Evolutionary conservation across 2,113 vertebrate genomes (phyloP), one percentile per base, ranked within the genome.

Genomic region (Caracal caracal): DNA sequence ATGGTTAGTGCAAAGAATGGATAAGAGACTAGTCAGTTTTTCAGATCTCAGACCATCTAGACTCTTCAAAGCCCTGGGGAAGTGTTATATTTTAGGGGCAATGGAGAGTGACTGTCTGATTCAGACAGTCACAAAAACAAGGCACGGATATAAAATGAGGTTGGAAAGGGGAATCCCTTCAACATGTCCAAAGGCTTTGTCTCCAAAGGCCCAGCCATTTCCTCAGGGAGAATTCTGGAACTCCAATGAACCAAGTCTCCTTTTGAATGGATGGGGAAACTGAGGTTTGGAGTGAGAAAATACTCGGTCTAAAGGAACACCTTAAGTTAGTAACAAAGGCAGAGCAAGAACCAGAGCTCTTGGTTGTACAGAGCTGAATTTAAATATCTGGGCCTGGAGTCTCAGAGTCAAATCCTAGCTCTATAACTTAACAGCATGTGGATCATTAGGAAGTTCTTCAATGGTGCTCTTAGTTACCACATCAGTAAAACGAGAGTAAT

Each of bases 301-400:
- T 63, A 5, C 37, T 13, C 53, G 79, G 13, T 20, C 63, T 49
- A 61, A 63, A 66, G 6, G 30, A 80, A 90, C 16, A 56, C 6
- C 51, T 97, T 90, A 97, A 97, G 81, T 95, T 92, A 97, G 88
- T 94, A 95, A 93, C 61, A 96, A 97, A 97, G 93, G 87, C 8
- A 81, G 76, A 53, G 5, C 22, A 49, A 98, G 98, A 98, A 96
- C 71, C 3, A 40, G 22, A 19, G 35, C 15, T 43, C 26, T 79
- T 86, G 26, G 73, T 3, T 10, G 4, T 20, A 51, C 0, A 47
- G 65, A 47, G 51, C 19, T 35, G 13, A 96, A 76, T 78, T 80
- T 88, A 59, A 88, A 22, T 16, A 2, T 6, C 63, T 47, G 87
- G 43, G 33, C 37, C 61, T 66, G 65, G 59, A 37, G 20, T 51